Evolutionary conservation across 1,140 invertebrate species (phyloP).

Genomic region (Ceratosolen solmsi): DNA sequence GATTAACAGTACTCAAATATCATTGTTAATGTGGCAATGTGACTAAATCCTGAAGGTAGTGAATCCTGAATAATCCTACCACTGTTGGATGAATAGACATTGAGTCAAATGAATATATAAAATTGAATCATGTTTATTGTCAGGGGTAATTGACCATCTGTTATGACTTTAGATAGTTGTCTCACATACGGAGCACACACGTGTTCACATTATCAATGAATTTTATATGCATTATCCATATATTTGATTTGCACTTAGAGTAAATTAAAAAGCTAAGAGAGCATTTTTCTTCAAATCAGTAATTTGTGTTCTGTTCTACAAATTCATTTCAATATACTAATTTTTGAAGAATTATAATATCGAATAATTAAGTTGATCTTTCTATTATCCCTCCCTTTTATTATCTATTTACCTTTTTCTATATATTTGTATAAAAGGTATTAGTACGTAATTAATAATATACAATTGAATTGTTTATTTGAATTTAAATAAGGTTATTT

Average conservation of each 20-base stretch:
- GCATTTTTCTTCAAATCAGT: background rate
- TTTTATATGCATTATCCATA: background rate
- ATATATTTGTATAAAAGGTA: no score
- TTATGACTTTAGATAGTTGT: background rate
- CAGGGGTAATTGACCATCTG: slow-evolving; percentile 71
- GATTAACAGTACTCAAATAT: background rate
- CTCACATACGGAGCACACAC: background rate
- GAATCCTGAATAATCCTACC: slow-evolving; percentile 59
- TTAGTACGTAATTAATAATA: no score
- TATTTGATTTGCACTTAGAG: slow-evolving; percentile 9
- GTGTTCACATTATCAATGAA: background rate
- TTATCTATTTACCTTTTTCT: no score
- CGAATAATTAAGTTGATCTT: background rate
- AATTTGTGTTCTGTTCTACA: no score
- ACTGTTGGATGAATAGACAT: slow-evolving; percentile 68
- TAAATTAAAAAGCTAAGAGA: slow-evolving; percentile 21
- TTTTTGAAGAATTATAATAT: no score
- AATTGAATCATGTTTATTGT: slow-evolving; percentile 72
- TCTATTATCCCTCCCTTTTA: no score
- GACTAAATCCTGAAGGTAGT: slow-evolving; percentile 52
- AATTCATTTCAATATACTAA: no score
- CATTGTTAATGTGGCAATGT: background rate
- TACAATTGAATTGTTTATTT: no score
- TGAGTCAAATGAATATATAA: slow-evolving; percentile 71
- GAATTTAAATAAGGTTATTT: no score